These are phyloP conservation scores for Chiloscyllium plagiosum DNA, from an alignment of 2,113 vertebrate species.

Conservation along the genomic window DNA sequence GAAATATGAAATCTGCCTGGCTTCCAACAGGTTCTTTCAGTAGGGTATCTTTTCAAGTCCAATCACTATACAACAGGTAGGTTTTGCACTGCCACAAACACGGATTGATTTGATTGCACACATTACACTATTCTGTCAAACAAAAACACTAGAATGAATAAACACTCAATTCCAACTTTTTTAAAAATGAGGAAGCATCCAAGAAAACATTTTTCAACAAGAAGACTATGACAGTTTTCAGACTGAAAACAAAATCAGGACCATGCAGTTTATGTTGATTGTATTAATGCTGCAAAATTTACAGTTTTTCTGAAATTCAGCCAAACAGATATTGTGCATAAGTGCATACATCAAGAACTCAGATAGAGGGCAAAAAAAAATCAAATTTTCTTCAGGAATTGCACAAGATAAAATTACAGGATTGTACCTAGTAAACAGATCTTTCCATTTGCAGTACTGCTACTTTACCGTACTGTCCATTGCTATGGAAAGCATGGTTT, in stretches of 20 bases:
- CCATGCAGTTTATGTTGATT: background rate
- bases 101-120: background rate
- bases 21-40: background rate
- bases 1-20: background rate
- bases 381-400: background rate
- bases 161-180: background rate
- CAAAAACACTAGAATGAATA: background rate
- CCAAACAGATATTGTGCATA: background rate
- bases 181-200: background rate
- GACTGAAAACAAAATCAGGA: background rate
- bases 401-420: background rate
- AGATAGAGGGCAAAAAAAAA: background rate
- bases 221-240: background rate
- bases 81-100: background rate
- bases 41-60: background rate
- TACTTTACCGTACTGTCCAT: background rate
- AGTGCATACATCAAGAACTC: background rate
- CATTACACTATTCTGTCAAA: background rate
- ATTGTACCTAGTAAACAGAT: background rate
- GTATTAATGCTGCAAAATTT: background rate
- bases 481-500: background rate
- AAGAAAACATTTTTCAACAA: background rate
- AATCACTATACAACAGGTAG: background rate
- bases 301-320: background rate
- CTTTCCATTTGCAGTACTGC: background rate